Conservation (phyloP, 2,113 vertebrate species). For the Picathartes gymnocephalus region DNA sequence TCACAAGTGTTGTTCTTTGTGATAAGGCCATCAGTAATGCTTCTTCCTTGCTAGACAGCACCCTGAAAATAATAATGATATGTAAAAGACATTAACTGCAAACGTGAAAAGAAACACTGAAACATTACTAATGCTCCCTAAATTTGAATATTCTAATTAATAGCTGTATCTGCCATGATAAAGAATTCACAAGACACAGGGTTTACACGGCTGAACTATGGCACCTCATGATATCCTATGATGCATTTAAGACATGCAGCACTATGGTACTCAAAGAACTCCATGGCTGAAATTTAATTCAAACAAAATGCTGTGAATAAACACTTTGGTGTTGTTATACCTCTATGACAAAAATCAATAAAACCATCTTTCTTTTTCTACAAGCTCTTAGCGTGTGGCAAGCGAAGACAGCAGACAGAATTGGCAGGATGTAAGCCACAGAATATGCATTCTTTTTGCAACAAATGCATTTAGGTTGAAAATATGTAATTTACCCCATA, state of each 20-base stretch:
- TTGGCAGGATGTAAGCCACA: background rate
- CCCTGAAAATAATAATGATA: background rate
- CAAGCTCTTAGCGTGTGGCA: background rate
- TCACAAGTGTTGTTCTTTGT: background rate
- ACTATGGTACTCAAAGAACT: background rate
- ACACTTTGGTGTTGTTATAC: background rate
- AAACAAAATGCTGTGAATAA: background rate
- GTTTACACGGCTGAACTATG: background rate
- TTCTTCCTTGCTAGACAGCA: background rate
- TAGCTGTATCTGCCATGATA: background rate
- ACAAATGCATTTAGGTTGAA: background rate
- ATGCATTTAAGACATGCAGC: background rate
- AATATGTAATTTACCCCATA: rapidly evolving
- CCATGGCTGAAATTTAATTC: background rate
- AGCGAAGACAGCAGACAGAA: background rate
- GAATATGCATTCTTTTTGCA: background rate
- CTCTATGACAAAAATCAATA: background rate
- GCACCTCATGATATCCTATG: background rate
- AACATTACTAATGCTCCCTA: background rate
- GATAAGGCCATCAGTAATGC: background rate
- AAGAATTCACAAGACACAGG: background rate
- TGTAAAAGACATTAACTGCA: background rate
- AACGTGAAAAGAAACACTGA: background rate
- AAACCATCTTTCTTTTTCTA: background rate
- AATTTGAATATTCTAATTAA: background rate